Evolutionary conservation across 1,140 invertebrate species (phyloP), one percentile per base, ranked within the genome.

Genomic region (Papilio aristodemus): DNA sequence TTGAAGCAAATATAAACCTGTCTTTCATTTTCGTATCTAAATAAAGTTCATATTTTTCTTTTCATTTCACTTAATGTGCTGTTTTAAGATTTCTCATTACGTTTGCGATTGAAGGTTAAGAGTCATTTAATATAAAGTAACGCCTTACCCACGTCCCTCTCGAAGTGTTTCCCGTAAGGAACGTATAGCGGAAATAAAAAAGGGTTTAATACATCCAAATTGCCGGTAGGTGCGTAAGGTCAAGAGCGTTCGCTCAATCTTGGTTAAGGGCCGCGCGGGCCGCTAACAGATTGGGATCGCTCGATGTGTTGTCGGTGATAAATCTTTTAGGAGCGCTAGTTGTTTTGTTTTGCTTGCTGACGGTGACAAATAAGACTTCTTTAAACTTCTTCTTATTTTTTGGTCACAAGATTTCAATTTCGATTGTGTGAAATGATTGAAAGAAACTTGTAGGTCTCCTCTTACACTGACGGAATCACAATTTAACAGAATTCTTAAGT

Each of bases 241-340:
- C 77, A 79, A 79, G 76, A 76, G 71, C 70, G 60, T 70, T n/a
- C 71, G 67, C 57, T 80, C 71, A 72, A 72, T 74, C 76, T 69
- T 71, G 57, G 69, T 68, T 73, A 54, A 46, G 69, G 57, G 54
- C 3, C 43, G n/a, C 17, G 27, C 46, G 32, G 59, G 39, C 37
- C 54, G 70, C 67, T 75, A 78, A 83, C 77, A 80, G 80, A 83
- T 77, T 79, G 78, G 79, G 78, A 80, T 80, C 73, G 71, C 17
- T 67, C 73, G 78, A 80, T 83, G 77, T 79, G 77, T 76, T 69
- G 70, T 63, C 70, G 60, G 60, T 66, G 67, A 81, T 81, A 79
- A 78, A 79, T 78, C 74, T 76, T 76, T 58, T 27, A 63, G 62
- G 36, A 17, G 54, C 27, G 32, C 36, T 19, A 19, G 59, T 62